These are phyloP conservation scores for Rousettus madagascariensis DNA, from an alignment of 2,797 vertebrate species.

Conservation along the genomic window DNA sequence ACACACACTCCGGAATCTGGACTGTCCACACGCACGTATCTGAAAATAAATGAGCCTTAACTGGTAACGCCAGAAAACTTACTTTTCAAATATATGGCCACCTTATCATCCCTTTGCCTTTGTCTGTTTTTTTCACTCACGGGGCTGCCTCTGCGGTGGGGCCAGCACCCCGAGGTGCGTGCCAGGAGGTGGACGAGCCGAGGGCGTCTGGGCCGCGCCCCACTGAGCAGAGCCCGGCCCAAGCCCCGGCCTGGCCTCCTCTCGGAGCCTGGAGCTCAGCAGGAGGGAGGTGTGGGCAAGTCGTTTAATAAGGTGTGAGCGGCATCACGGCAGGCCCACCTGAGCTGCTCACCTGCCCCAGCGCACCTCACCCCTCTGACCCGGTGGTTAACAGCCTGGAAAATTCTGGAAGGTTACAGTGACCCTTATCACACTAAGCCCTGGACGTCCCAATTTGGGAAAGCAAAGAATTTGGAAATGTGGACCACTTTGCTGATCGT, in stretches of 20 bases:
- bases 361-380: neutral
- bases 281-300: neutral
- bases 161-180: conserved; percentile 34
- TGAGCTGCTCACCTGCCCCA: neutral
- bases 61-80: conserved; percentile 45
- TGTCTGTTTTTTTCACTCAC: conserved; percentile 23
- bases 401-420: neutral
- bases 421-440: neutral
- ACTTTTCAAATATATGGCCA: conserved; percentile 31
- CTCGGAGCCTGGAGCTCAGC: neutral
- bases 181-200: neutral
- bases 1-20: neutral
- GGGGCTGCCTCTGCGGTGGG: conserved; percentile 47
- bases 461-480: neutral
- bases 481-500: neutral
- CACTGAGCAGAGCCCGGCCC: neutral
- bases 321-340: too few species aligned
- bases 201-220: neutral
- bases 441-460: neutral
- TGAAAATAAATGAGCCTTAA: conserved; percentile 38
- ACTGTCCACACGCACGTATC: neutral
- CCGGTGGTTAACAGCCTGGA: neutral
- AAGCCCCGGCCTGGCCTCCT: too few species aligned
- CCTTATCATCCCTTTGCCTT: conserved; percentile 41
- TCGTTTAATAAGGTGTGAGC: neutral